These are phyloP conservation scores for Eulithis testata DNA, from an alignment of 2,888 invertebrate genomes.

Conservation along the genomic window DNA sequence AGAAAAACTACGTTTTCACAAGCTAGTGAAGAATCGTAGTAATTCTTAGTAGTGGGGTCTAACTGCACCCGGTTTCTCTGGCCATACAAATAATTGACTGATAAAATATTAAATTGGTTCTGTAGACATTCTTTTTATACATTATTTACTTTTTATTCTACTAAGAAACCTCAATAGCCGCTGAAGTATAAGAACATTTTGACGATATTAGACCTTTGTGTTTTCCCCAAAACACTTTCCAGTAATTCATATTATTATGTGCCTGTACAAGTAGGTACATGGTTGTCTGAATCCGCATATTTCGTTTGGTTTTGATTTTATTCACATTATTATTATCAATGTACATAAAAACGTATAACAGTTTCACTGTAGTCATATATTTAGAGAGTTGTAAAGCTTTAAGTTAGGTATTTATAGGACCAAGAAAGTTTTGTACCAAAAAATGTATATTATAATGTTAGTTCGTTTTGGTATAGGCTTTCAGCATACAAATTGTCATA, in stretches of 20 bases:
- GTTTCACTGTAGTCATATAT: conserved; percentile 76
- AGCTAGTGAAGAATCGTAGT: conserved; percentile 47
- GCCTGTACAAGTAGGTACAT: background rate
- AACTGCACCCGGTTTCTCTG: conserved; percentile 58
- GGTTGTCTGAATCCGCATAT: conserved; percentile 50
- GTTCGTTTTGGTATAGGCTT: conserved; percentile 79
- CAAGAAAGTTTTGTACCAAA: conserved; percentile 81
- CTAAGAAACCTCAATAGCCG: too few species aligned
- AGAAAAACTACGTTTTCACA: conserved; percentile 65
- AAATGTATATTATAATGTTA: conserved; percentile 78
- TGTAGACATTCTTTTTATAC: conserved; percentile 9
- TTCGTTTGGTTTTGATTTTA: conserved; percentile 20
- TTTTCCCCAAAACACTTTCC: too few species aligned
- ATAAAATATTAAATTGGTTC: conserved; percentile 52
- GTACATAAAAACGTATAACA: conserved; percentile 53
- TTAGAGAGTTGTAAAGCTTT: conserved; percentile 79
- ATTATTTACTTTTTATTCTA: background rate
- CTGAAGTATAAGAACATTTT: too few species aligned
- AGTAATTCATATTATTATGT: too few species aligned
- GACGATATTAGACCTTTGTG: too few species aligned
- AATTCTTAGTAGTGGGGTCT: conserved; percentile 45
- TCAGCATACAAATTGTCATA: conserved; percentile 75
- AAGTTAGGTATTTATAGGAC: conserved; percentile 67
- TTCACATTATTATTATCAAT: conserved; percentile 26
- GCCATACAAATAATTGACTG: conserved; percentile 65